These are phyloP conservation scores for Seriola dumerili DNA, from an alignment of 2,113 vertebrate species.

Conservation along the genomic window DNA sequence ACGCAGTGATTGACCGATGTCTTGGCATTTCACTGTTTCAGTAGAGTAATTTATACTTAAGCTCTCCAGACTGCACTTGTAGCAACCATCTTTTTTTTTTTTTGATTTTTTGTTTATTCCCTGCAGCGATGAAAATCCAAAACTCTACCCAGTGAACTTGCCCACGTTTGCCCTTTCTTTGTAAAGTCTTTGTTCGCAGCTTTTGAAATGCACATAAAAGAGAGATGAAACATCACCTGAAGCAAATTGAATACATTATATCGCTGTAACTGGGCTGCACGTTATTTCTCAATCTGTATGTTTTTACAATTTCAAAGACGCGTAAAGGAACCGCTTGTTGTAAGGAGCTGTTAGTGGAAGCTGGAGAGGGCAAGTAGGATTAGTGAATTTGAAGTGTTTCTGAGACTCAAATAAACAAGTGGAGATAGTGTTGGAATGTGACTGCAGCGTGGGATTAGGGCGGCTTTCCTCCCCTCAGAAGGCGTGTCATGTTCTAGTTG, in stretches of 20 bases:
- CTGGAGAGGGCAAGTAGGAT: constrained; percentile 70
- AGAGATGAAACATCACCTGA: constrained; percentile 35
- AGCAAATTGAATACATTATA: constrained; percentile 10
- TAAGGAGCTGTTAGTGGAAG: constrained; percentile 32
- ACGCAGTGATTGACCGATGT: constrained; percentile 33
- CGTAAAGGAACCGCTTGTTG: not conserved
- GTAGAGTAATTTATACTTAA: constrained; percentile 26
- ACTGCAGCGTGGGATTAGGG: constrained; percentile 71
- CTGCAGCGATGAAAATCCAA: constrained; percentile 24
- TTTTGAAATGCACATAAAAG: constrained; percentile 45
- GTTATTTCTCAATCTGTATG: constrained; percentile 26
- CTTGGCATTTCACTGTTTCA: constrained; percentile 48
- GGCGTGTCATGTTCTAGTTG: constrained; percentile 52
- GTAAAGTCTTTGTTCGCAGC: constrained; percentile 21
- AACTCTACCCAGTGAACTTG: constrained; percentile 10
- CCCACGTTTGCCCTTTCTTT: constrained; percentile 45
- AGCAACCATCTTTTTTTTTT: constrained; percentile 6
- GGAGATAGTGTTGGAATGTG: constrained; percentile 77
- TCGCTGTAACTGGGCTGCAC: not conserved
- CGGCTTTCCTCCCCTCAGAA: constrained; percentile 45
- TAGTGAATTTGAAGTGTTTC: constrained; percentile 74
- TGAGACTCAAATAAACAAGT: constrained; percentile 72
- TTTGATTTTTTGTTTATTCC: constrained; percentile 44
- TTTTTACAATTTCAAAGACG: constrained; percentile 7
- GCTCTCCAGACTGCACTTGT: constrained; percentile 32